phyloP scores from a whole-genome alignment of 2,113 vertebrate genomes.

The Dipodomys spectabilis region DNA sequence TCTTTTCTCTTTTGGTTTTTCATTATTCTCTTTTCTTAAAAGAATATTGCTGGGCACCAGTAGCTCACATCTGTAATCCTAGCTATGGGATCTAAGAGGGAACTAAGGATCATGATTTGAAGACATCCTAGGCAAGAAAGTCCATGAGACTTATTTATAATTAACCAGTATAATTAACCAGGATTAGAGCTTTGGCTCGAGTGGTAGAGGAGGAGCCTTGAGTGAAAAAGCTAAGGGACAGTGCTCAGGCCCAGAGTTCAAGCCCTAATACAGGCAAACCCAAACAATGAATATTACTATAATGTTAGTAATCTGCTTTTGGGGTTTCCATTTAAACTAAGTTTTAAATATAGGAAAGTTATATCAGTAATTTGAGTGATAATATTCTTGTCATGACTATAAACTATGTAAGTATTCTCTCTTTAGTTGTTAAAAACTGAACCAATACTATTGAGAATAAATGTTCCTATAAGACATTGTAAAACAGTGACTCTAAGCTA shows the following conservation, averaged over 20 bases:
- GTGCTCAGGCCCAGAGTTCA: too few relatives aligned
- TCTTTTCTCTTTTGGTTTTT: too few relatives aligned
- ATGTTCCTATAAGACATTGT: neutral
- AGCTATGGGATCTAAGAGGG: too few relatives aligned
- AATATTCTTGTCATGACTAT: neutral
- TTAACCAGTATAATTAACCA: too few relatives aligned
- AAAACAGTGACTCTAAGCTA: constrained; percentile 25
- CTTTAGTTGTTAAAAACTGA: constrained; percentile 15
- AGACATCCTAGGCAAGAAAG: too few relatives aligned
- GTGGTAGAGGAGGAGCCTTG: too few relatives aligned
- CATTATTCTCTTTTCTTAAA: neutral
- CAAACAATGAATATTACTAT: neutral
- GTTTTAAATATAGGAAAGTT: neutral
- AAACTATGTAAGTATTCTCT: neutral
- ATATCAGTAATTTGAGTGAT: neutral
- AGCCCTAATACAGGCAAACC: too few relatives aligned
- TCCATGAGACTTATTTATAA: too few relatives aligned
- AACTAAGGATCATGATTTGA: too few relatives aligned
- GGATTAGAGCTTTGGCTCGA: too few relatives aligned
- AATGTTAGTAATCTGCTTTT: neutral
- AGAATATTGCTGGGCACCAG: neutral
- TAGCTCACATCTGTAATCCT: too few relatives aligned
- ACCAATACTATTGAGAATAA: neutral
- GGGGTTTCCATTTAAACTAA: neutral
- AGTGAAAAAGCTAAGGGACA: too few relatives aligned